Evolutionary conservation across 2,113 vertebrate species (phyloP).

Genomic region (Notothenia rossii): DNA sequence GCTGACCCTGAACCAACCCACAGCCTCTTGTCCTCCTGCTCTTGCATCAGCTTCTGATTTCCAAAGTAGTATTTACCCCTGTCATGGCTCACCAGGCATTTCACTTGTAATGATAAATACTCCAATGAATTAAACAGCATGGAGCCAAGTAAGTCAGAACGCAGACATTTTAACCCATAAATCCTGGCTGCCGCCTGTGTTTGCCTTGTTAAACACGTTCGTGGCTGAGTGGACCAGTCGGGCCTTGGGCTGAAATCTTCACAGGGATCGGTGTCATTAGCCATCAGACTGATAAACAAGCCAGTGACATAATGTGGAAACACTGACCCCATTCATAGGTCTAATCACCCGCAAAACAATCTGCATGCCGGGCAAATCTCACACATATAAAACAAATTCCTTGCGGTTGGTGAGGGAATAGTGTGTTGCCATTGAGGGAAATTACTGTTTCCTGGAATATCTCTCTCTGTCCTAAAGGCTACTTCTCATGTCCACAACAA

Average conservation of each 20-base stretch:
- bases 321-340: constrained; percentile 80
- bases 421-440: constrained; percentile 49
- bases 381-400: constrained; percentile 82
- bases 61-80: constrained; percentile 69
- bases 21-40: constrained; percentile 58
- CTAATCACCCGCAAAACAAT: constrained; percentile 77
- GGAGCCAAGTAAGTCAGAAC: constrained; percentile 53
- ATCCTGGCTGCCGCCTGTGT: constrained; percentile 50
- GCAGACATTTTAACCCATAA: constrained; percentile 65
- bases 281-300: constrained; percentile 76
- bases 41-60: constrained; percentile 64
- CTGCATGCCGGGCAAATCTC: constrained; percentile 76
- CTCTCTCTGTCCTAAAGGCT: constrained; percentile 39
- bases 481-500: constrained; percentile 63
- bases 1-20: constrained; percentile 72
- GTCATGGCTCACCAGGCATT: constrained; percentile 59
- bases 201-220: constrained; percentile 60
- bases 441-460: constrained; percentile 63
- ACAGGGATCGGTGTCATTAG: constrained; percentile 66
- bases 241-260: constrained; percentile 61
- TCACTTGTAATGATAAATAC: constrained; percentile 70
- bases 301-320: constrained; percentile 84
- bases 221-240: constrained; percentile 41
- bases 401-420: constrained; percentile 67
- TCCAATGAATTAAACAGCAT: constrained; percentile 70